Conservation (phyloP, 2,113 vertebrate species). For the Sapayoa aenigma region DNA sequence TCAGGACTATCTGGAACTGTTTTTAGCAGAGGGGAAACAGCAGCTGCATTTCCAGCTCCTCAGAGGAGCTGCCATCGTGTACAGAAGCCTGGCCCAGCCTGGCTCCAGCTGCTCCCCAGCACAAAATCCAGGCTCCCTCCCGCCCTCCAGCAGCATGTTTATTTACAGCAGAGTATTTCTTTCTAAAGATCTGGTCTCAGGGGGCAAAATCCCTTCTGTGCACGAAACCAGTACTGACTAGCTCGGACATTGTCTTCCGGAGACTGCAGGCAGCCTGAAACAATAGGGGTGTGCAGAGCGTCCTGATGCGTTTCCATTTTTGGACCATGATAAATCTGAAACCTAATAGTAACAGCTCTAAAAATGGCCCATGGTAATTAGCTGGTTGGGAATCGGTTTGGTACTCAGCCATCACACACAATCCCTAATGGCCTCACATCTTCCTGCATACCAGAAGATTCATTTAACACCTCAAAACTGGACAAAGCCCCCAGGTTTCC, state of each 20-base stretch:
- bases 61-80: background rate
- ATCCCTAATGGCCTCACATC: background rate
- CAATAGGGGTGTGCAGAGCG: conserved; percentile 10
- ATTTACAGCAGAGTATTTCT: background rate
- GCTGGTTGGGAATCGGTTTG: background rate
- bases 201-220: background rate
- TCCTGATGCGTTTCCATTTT: conserved; percentile 34
- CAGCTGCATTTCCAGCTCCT: background rate
- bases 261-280: conserved; percentile 14
- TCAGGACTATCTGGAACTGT: background rate
- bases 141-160: background rate
- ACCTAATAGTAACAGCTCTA: background rate
- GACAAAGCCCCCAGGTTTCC: background rate
- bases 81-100: background rate
- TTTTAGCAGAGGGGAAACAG: background rate
- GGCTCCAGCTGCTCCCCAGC: background rate
- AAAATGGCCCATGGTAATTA: conserved; percentile 2
- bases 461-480: background rate
- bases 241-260: background rate
- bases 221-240: background rate
- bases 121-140: background rate
- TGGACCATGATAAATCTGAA: background rate
- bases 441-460: background rate
- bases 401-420: background rate
- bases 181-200: conserved; percentile 15